Evolutionary conservation across 2,888 invertebrate genomes (phyloP), one percentile per base, ranked within the genome.

Genomic region (Ariolimax columbianus): DNA sequence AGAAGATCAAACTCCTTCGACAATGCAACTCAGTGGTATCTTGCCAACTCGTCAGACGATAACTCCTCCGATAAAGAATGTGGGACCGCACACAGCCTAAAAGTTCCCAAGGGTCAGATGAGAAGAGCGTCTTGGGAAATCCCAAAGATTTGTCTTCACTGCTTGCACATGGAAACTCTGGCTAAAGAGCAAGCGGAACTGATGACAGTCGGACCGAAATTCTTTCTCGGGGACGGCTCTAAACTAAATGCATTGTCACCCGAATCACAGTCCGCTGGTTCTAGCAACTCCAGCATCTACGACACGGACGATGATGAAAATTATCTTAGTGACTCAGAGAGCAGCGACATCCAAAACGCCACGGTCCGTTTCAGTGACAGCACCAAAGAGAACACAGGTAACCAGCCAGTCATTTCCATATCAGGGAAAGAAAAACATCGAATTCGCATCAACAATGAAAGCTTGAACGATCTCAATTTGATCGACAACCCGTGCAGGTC

Each of bases 81-180:
- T 9, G 73, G 72, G 17, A n/a, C 33, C 40, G 23, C 38, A 17
- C 9, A 30, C 55, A 78, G 59, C 30, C 82, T 88, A 68, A 84
- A 87, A 77, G 77, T 89, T 51, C 88, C 90, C 4, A 89, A 88
- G 77, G 89, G 89, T 82, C 89, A 89, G 82, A 83, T 89, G 55
- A 86, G 92, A 26, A 75, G 91, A 51, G 88, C 90, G 0, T 92
- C 92, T 1, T 87, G 92, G 77, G 93, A 93, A 77, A 92, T 93
- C 82, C 93, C 93, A 11, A 91, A 91, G 72, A 86, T 93, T 30
- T 93, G 93, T 86, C 90, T 93, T 72, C 93, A 93, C 86, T 93
- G 93, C 87, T 89, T 93, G 43, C 91, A 93, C 84, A 82, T 92
- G 85, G 93, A 93, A 86, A 87, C 90, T 1, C 63, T 90, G 47